Percentiles rank a stretch among this genome's conserved stretches.
These are phyloP conservation scores for Drosophila austrosaltans DNA, from an alignment of 2,888 invertebrate genomes.

Conservation along the genomic window DNA sequence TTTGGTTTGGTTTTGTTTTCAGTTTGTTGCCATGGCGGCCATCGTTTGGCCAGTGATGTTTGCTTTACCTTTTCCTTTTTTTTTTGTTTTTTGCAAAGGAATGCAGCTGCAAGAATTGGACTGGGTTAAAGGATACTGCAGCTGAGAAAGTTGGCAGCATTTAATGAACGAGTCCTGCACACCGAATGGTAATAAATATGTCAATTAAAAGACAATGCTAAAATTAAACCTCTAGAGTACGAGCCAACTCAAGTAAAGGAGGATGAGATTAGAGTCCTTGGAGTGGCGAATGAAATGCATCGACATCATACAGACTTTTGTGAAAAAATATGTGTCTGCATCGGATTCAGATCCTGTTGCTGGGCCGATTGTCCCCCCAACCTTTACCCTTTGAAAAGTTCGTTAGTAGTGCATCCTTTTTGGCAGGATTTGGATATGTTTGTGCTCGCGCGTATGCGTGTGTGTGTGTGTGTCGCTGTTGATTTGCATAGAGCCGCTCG, in stretches of 20 bases:
- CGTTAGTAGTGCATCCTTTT: slow-evolving; percentile 47
- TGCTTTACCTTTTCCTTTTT: slow-evolving; percentile 47
- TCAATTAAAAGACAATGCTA: slow-evolving; percentile 13
- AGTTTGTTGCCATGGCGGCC: slow-evolving; percentile 74
- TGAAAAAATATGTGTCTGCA: slow-evolving; percentile 57
- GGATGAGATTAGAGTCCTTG: slow-evolving; percentile 28
- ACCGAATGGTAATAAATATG: slow-evolving; percentile 16
- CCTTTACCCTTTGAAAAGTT: slow-evolving; percentile 26
- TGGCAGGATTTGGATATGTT: slow-evolving; percentile 40
- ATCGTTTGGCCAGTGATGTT: slow-evolving; percentile 48
- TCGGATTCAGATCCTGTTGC: slow-evolving; percentile 23
- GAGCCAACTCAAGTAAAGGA: neutral
- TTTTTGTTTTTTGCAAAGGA: slow-evolving; percentile 49
- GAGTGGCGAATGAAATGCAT: slow-evolving; percentile 54
- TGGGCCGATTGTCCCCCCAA: too few species aligned
- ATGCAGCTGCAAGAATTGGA: slow-evolving; percentile 31
- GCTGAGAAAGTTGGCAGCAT: slow-evolving; percentile 3
- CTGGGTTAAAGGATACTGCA: neutral
- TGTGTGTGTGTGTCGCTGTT: slow-evolving; percentile 3
- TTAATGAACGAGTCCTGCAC: slow-evolving; percentile 28
- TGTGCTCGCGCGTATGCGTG: neutral
- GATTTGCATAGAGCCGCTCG: slow-evolving; percentile 21
- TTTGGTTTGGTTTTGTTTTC: slow-evolving; percentile 25
- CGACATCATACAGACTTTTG: slow-evolving; percentile 44
- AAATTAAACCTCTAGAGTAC: slow-evolving; percentile 4